Base-by-base conservation (phyloP, 2,113 vertebrate species). In the Prolemur simus region DNA sequence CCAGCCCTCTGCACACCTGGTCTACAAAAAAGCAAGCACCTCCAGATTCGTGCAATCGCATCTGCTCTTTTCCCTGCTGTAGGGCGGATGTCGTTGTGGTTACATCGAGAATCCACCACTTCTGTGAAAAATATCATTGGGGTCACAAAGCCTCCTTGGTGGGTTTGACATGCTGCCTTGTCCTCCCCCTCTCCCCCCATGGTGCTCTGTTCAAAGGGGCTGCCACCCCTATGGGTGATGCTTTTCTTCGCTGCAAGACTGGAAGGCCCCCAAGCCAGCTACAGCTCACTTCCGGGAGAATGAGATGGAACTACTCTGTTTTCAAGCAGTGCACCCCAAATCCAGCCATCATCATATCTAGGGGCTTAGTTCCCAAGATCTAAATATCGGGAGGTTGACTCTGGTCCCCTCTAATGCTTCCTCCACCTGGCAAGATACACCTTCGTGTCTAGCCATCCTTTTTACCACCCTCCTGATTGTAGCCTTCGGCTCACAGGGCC, bases 11-110 rank as follows among this genome's bases (percentile, higher is more conserved):
- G 87, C 91, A 29, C 37, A 20, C 52, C 92, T 88, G 25, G 76
- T 14, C n/a, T 18, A 34, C n/a, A 27, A 74, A 71, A 71, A 39
- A 76, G 63, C 93, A 73, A 89, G 84, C 56, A 18, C n/a, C 56
- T 45, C 69, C 56, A n/a, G 20, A 68, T 7, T 21, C 20, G 4
- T 45, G 8, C 1, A 73, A 52, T n/a, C 21, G 76, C 34, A 45
- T 10, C 4, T 39, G 39, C 49, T 97, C 85, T 68, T 0, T 0
- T 14, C 87, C 34, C 73, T 87, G 89, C 58, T 90, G 21, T 76
- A 97, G 93, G 80, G 96, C 69, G 97, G 98, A 98, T 98, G 81
- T 32, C 25, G 0, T 14, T 96, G 98, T 81, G 98, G 98, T 98
- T 98, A 90, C 58, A 32, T 74, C 11, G 68, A 60, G 90, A 98